These are phyloP conservation scores for Reinhardtius hippoglossoides DNA, from an alignment of 2,113 vertebrate genomes.

Conservation along the genomic window DNA sequence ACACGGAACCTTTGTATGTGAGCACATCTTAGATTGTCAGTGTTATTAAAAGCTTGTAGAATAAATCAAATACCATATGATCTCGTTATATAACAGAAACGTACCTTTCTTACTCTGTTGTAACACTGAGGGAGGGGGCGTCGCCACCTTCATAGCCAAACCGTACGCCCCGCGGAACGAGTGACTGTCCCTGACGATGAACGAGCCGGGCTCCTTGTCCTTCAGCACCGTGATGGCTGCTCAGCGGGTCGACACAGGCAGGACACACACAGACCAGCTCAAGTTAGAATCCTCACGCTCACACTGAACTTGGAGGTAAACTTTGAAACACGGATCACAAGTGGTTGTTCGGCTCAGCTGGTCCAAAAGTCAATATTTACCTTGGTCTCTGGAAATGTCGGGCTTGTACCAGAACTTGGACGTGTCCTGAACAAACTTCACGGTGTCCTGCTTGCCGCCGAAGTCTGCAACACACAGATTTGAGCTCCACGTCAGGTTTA, in stretches of 20 bases:
- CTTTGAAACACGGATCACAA: conserved; percentile 9
- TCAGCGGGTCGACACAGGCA: conserved; percentile 19
- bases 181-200: conserved; percentile 95
- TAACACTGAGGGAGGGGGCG: conserved; percentile 89
- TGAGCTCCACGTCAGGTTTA: conserved; percentile 23
- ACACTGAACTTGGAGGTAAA: conserved; percentile 9
- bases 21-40: no score
- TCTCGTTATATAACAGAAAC: no score
- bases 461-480: conserved; percentile 81
- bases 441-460: conserved; percentile 87
- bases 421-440: conserved; percentile 98
- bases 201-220: conserved; percentile 93
- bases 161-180: conserved; percentile 96
- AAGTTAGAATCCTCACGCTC: conserved; percentile 36
- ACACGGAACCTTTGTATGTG: no score
- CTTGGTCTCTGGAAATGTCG: conserved; percentile 97
- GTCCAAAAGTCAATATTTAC: conserved; percentile 80
- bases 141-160: conserved; percentile 95
- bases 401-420: conserved; percentile 99
- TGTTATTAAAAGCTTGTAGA: no score
- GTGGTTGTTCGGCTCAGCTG: background rate
- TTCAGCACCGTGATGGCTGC: conserved; percentile 92
- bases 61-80: no score
- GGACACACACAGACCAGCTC: conserved; percentile 19
- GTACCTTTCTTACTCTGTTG: conserved; percentile 90